A percentile compares a stretch with the other conserved stretches of the same genome.
Evolutionary conservation across 2,888 invertebrate genomes (phyloP).

Genomic region (Furcula furcula): DNA sequence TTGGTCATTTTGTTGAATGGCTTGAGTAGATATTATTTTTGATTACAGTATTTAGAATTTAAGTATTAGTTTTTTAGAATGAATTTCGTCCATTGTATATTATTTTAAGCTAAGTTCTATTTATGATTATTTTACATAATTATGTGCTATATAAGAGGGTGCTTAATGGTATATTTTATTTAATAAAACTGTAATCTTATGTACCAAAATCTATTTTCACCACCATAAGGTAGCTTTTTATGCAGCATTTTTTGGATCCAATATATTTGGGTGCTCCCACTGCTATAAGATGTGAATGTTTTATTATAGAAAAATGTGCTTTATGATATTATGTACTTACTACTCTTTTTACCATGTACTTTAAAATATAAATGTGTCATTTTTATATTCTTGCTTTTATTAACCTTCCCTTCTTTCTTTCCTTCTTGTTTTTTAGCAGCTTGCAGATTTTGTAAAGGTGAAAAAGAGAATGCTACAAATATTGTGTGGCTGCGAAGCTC

Average conservation of each 20-base stretch:
- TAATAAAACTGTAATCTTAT: not conserved
- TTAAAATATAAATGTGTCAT: conserved; percentile 34
- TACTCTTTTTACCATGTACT: conserved; percentile 23
- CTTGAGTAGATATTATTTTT: no score
- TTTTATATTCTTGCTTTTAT: conserved; percentile 11
- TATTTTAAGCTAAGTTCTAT: not conserved
- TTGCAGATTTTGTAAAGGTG: no score
- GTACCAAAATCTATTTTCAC: not conserved
- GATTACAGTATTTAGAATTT: no score
- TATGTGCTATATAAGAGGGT: not conserved
- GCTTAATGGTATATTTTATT: not conserved
- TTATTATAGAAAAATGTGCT: not conserved
- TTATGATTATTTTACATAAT: not conserved
- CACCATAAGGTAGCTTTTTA: not conserved
- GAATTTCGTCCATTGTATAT: not conserved
- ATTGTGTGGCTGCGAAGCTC: no score
- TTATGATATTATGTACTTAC: conserved; percentile 21
- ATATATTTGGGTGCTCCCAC: not conserved
- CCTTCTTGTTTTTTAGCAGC: no score
- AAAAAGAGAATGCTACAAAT: no score
- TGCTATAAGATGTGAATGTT: not conserved
- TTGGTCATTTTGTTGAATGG: no score
- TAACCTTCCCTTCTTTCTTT: no score
- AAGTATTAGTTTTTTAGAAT: no score
- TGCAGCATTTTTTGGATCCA: no score